Conservation (phyloP, 2,888 invertebrate genomes). For the Mimachlamys varia region DNA sequence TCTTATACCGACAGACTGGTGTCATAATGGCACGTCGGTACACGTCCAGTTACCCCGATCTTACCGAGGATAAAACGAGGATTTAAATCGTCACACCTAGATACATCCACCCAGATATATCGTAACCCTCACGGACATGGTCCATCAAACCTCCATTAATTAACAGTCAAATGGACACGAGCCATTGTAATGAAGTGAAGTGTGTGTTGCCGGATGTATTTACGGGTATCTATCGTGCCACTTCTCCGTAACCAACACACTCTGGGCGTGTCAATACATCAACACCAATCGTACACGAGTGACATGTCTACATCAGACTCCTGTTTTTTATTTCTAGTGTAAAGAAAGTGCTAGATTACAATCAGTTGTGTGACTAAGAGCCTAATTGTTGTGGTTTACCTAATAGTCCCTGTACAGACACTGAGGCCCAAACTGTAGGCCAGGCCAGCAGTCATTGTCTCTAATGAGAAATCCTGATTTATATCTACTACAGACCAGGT, state of each 20-base stretch:
- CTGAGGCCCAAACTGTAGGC: not conserved
- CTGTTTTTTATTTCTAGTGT: not conserved
- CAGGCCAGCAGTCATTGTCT: not conserved
- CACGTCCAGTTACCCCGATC: not conserved
- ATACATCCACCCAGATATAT: conserved; percentile 4
- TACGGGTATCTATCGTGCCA: not conserved
- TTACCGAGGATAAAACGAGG: not conserved
- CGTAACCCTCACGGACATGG: not conserved
- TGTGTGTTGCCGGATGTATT: not conserved
- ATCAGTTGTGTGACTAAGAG: not conserved
- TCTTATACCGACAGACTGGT: not conserved
- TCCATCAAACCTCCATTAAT: not conserved
- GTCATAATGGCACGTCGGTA: not conserved
- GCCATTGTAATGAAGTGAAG: conserved; percentile 2
- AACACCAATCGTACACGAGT: not conserved
- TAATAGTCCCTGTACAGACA: not conserved
- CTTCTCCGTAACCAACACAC: not conserved
- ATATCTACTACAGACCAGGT: not conserved
- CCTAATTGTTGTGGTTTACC: not conserved
- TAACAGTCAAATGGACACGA: not conserved
- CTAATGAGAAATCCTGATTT: not conserved
- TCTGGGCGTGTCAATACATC: not conserved
- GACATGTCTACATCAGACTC: not conserved
- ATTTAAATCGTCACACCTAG: not conserved
- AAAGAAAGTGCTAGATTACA: not conserved